phyloP scores from a whole-genome alignment of 2,113 vertebrate genomes.

The Diphyllodes magnificus region DNA sequence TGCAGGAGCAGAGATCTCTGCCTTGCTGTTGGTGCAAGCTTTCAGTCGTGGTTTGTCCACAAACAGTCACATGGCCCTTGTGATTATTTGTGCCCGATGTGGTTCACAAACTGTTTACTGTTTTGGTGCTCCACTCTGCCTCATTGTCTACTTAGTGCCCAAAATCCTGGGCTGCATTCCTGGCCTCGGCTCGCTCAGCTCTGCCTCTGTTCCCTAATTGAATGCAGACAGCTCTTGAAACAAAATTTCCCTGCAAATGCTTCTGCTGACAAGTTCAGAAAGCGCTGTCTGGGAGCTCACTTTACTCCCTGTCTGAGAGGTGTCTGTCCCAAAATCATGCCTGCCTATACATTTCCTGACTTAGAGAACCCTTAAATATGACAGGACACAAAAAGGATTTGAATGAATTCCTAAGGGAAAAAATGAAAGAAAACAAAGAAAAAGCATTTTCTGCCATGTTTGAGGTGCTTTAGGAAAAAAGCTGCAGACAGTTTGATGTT shows the following conservation, averaged over 20 bases:
- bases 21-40: neutral
- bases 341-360: neutral
- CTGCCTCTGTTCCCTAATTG: neutral
- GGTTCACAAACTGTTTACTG: neutral
- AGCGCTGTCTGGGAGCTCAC: neutral
- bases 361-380: neutral
- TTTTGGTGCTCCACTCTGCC: neutral
- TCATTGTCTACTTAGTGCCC: neutral
- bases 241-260: neutral
- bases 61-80: neutral
- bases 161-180: neutral
- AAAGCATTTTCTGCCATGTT: neutral
- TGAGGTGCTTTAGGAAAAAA: neutral
- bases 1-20: neutral
- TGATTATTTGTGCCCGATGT: neutral
- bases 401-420: neutral
- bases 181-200: neutral
- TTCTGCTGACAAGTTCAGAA: conserved; percentile 8
- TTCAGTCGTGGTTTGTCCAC: neutral
- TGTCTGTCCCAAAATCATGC: neutral
- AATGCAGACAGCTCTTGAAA: neutral
- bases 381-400: neutral
- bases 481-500: neutral
- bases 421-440: rapidly evolving
- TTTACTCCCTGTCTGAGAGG: neutral